A percentile compares a stretch with the other conserved stretches of the same genome.
Evolutionary conservation across 1,140 invertebrate species (phyloP).

Genomic region (Homalodisca vitripennis): DNA sequence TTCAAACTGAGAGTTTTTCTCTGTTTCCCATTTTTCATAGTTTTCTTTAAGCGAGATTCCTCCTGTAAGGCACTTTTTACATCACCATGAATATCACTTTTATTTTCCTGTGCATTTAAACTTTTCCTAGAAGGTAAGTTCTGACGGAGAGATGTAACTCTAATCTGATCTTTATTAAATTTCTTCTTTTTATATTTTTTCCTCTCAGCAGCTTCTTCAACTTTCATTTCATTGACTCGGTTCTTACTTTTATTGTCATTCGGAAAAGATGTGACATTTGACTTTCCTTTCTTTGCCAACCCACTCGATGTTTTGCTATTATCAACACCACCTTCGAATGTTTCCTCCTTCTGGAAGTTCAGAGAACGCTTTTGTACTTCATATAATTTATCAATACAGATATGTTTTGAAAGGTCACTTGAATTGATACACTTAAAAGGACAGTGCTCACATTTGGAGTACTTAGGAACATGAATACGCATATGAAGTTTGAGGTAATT

Average conservation of each 20-base stretch:
- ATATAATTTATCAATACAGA: neutral
- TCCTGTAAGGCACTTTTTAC: no score
- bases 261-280: neutral
- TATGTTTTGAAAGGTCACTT: neutral
- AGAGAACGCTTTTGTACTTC: neutral
- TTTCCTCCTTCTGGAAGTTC: neutral
- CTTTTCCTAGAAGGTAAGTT: no score
- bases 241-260: neutral
- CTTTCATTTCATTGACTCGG: neutral
- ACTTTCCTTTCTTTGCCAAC: neutral
- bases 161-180: neutral
- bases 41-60: no score
- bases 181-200: neutral
- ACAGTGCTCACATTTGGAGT: neutral
- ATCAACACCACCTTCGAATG: neutral
- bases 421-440: neutral
- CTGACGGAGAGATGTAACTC: no score
- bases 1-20: neutral
- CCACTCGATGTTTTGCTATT: neutral
- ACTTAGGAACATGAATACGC: neutral
- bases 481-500: slow-evolving; percentile 4
- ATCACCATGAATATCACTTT: no score
- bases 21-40: no score
- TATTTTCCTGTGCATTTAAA: no score
- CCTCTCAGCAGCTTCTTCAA: neutral